Conservation (phyloP, 2,113 vertebrate species). For the Opisthocomus hoazin region DNA sequence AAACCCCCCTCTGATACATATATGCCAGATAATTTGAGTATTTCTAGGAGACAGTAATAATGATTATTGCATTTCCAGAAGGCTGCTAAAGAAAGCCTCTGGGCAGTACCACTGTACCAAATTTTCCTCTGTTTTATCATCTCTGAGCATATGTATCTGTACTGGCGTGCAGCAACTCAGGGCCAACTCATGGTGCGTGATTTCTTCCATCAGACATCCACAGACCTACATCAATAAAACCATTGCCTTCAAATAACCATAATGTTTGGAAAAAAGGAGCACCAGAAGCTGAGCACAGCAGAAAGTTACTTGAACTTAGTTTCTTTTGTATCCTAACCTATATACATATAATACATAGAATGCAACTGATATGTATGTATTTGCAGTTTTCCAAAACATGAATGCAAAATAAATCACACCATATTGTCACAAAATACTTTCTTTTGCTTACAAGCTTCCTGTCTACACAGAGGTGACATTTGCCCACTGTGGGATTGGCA, state of each 20-base stretch:
- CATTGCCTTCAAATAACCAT: background rate
- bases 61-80: background rate
- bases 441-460: background rate
- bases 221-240: background rate
- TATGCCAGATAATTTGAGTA: background rate
- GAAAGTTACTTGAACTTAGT: background rate
- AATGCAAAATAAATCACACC: background rate
- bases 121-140: background rate
- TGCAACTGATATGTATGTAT: background rate
- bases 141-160: background rate
- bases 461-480: background rate
- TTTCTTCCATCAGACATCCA: background rate
- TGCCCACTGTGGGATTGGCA: background rate
- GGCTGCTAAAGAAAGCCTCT: background rate
- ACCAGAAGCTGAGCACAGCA: background rate
- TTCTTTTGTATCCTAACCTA: background rate
- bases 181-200: background rate
- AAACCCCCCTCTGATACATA: background rate
- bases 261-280: background rate
- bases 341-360: background rate
- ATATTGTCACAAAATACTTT: background rate
- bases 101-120: background rate
- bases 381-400: background rate
- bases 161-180: background rate
- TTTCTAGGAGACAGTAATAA: background rate